These are phyloP conservation scores for Dolichoris vasculosae DNA, from an alignment of 1,140 invertebrate species.

Conservation along the genomic window DNA sequence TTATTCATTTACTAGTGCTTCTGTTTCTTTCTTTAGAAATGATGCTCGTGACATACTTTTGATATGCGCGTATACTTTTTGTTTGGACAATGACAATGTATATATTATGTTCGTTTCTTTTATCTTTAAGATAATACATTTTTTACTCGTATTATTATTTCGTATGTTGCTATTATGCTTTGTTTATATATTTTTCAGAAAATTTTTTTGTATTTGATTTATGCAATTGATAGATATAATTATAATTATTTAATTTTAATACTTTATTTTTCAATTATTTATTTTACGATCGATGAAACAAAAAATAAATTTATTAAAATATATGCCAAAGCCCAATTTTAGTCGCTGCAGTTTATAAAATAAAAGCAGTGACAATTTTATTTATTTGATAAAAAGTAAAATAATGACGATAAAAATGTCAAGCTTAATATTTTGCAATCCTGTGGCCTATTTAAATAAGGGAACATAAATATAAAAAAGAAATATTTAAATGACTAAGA, in stretches of 20 bases:
- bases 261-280: background rate
- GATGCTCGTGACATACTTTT: background rate
- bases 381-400: too few relatives aligned
- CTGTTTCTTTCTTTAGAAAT: background rate
- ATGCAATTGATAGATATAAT: too few relatives aligned
- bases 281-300: background rate
- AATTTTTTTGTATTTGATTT: background rate
- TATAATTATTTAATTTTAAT: too few relatives aligned
- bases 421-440: too few relatives aligned
- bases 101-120: background rate
- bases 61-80: background rate
- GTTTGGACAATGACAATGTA: background rate
- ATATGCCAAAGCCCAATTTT: too few relatives aligned
- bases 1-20: background rate
- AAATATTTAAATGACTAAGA: background rate
- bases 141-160: background rate
- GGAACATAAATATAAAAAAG: background rate
- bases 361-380: too few relatives aligned
- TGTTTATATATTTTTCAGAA: too few relatives aligned
- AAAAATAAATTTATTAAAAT: too few relatives aligned
- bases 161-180: background rate
- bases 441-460: background rate
- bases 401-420: too few relatives aligned
- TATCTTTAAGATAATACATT: background rate
- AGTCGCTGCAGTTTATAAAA: too few relatives aligned